phyloP scores from a whole-genome alignment of 2,888 invertebrate species.

The Pecten maximus region DNA sequence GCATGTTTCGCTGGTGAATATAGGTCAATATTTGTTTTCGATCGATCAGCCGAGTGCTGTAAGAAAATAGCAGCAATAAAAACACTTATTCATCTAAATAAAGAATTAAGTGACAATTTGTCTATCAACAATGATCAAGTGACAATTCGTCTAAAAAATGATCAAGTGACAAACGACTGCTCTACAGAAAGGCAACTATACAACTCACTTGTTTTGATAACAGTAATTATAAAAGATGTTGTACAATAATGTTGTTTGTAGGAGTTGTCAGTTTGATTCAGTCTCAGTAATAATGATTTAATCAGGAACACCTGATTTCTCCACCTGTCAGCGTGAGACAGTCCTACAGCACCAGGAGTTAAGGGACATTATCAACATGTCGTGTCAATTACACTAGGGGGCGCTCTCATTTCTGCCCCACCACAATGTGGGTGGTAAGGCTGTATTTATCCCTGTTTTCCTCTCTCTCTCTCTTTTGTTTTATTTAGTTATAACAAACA shows the following conservation, averaged over 20 bases:
- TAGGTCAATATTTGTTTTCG: background rate
- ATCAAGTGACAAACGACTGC: background rate
- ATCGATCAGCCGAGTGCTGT: background rate
- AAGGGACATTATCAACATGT: background rate
- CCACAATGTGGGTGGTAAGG: background rate
- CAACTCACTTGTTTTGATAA: background rate
- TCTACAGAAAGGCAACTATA: background rate
- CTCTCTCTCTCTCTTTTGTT: background rate
- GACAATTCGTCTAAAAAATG: too few relatives aligned
- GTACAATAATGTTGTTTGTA: background rate
- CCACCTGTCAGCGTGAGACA: background rate
- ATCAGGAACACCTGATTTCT: background rate
- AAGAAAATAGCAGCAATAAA: background rate
- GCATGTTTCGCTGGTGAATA: background rate
- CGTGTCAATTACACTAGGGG: background rate
- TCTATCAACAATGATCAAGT: background rate
- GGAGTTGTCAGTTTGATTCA: background rate
- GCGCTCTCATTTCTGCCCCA: background rate
- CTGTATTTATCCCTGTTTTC: background rate
- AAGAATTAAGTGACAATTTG: too few relatives aligned
- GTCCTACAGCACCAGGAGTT: background rate
- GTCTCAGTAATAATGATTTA: background rate
- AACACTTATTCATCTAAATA: background rate
- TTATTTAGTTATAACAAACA: background rate
- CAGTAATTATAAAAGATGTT: background rate